Evolutionary conservation across 2,888 invertebrate genomes (phyloP).

Genomic region (Ormyrus thymus): DNA sequence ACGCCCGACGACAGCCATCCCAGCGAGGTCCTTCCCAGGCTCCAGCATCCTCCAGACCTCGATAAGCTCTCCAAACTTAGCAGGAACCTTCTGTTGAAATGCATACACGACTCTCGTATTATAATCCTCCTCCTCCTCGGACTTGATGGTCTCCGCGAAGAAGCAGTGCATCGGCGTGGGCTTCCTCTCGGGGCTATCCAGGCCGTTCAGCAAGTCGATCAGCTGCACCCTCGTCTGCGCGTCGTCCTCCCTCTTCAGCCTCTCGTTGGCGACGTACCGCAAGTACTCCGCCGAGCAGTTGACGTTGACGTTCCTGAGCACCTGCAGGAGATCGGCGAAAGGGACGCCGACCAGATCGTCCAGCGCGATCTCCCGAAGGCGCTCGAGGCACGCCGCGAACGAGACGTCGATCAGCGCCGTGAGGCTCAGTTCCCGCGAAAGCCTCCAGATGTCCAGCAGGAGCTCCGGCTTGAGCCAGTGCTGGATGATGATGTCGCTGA

Average conservation of each 20-base stretch:
- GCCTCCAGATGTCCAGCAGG: slow-evolving; percentile 63
- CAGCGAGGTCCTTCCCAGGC: slow-evolving; percentile 59
- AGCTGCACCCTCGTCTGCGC: slow-evolving; percentile 36
- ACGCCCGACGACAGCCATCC: slow-evolving; percentile 63
- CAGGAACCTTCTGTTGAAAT: slow-evolving; percentile 41
- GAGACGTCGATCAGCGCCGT: slow-evolving; percentile 55
- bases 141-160: slow-evolving; percentile 45
- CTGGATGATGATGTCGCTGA: slow-evolving; percentile 61
- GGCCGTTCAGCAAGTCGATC: slow-evolving; percentile 13
- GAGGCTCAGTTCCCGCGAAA: slow-evolving; percentile 63
- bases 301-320: slow-evolving; percentile 63
- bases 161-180: slow-evolving; percentile 51
- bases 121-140: slow-evolving; percentile 26
- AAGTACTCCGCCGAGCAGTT: slow-evolving; percentile 55
- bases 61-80: slow-evolving; percentile 44
- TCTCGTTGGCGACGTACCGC: slow-evolving; percentile 49
- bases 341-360: slow-evolving; percentile 54
- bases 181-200: slow-evolving; percentile 40
- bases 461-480: slow-evolving; percentile 61
- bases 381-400: slow-evolving; percentile 63
- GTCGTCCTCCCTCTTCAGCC: slow-evolving; percentile 54
- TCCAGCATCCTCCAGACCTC: slow-evolving; percentile 49
- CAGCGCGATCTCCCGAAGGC: slow-evolving; percentile 62
- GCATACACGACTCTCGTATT: slow-evolving; percentile 42
- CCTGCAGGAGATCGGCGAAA: slow-evolving; percentile 58